phyloP scores from a whole-genome alignment of 2,888 invertebrate species.

The Acanthosepion esculentum region DNA sequence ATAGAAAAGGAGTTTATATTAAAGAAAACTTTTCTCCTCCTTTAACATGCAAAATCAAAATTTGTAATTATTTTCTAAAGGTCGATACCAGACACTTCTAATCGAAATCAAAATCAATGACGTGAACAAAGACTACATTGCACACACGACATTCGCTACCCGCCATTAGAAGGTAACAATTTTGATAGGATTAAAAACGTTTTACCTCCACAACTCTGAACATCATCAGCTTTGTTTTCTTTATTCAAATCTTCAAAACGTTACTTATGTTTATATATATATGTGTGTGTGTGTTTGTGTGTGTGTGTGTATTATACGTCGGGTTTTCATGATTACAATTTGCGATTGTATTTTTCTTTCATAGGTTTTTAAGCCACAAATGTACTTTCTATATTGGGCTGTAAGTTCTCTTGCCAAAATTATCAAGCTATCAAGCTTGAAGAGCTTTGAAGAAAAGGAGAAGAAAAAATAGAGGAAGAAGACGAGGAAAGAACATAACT shows the following conservation, averaged over 20 bases:
- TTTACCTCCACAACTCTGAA: not conserved
- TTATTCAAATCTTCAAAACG: no score
- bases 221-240: no score
- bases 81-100: not conserved
- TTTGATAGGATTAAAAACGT: not conserved
- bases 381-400: not conserved
- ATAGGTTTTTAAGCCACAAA: not conserved
- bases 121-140: not conserved
- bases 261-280: no score
- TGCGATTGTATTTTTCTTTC: not conserved
- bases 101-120: not conserved
- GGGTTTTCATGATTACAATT: not conserved
- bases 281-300: no score
- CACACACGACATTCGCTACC: not conserved
- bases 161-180: not conserved
- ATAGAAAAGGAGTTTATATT: not conserved
- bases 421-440: not conserved
- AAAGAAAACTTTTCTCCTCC: not conserved
- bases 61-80: not conserved
- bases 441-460: not conserved
- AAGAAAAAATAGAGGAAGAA: not conserved
- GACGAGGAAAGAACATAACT: not conserved
- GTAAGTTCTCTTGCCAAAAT: slow-evolving; percentile 2
- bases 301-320: not conserved
- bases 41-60: not conserved